Evolutionary conservation across 2,797 vertebrate species (phyloP).

Genomic region (Leptatherina wallacei): DNA sequence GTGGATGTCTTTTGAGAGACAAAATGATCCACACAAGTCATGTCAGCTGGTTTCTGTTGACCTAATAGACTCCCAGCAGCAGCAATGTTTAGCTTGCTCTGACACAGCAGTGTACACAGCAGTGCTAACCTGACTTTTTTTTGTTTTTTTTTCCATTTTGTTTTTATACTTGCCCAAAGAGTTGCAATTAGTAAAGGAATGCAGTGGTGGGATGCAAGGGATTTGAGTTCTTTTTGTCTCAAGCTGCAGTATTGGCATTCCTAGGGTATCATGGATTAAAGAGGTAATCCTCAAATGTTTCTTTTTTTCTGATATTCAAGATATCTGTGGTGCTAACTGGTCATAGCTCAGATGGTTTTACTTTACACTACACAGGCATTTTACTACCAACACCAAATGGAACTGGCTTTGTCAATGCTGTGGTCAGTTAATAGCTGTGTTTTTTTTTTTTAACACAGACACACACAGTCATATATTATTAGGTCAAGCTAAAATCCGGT

Average conservation of each 20-base stretch:
- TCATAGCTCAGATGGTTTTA: no score
- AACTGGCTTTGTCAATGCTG: no score
- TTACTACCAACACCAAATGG: no score
- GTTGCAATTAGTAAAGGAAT: conserved; percentile 52
- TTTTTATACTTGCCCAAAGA: conserved; percentile 47
- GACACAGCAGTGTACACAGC: conserved; percentile 11
- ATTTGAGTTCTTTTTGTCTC: conserved; percentile 53
- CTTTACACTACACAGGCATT: no score
- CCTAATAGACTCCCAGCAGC: conserved; percentile 24
- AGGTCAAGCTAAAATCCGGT: background rate
- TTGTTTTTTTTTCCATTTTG: background rate
- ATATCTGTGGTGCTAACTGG: conserved; percentile 12
- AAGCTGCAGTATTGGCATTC: conserved; percentile 64
- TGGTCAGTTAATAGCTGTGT: no score
- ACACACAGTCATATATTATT: background rate
- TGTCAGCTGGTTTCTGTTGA: conserved; percentile 24
- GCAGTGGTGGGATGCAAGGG: conserved; percentile 40
- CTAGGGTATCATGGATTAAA: conserved; percentile 61
- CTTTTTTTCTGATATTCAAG: conserved; percentile 34
- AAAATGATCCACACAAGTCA: conserved; percentile 20
- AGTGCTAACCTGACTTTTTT: conserved; percentile 3
- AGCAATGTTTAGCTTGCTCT: conserved; percentile 26
- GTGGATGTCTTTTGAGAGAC: conserved; percentile 17
- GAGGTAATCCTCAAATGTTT: conserved; percentile 52
- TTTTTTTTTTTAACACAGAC: background rate